Conservation (phyloP, 1,140 invertebrate genomes). For the Eueides isabella region DNA sequence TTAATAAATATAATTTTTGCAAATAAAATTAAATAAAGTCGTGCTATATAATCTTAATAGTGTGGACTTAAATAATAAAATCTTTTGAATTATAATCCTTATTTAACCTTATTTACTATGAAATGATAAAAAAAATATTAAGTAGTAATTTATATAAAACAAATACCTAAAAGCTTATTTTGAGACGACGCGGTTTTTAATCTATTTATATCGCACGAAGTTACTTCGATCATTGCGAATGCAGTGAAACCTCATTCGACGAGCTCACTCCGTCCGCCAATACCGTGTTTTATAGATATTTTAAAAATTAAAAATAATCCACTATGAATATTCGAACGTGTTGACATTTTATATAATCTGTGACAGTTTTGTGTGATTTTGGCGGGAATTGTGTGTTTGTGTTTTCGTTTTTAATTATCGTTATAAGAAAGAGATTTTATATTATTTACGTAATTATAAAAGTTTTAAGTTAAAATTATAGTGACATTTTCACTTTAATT, state of each 20-base stretch:
- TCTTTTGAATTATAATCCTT: too few species aligned
- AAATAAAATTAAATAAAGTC: too few species aligned
- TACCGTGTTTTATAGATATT: neutral
- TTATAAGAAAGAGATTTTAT: neutral
- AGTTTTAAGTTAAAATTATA: neutral
- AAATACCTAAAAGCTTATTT: constrained; percentile 13
- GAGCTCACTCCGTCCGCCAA: constrained; percentile 6
- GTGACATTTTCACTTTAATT: neutral
- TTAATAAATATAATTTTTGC: too few species aligned
- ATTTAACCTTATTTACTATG: neutral
- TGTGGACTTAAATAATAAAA: too few species aligned
- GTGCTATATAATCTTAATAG: too few species aligned
- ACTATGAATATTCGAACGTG: constrained; percentile 10
- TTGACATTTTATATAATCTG: constrained; percentile 17
- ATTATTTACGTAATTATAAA: neutral
- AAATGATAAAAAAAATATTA: constrained; percentile 2
- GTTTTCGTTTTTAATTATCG: neutral
- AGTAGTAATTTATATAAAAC: constrained; percentile 14
- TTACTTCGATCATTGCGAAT: constrained; percentile 23
- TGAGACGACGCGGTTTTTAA: constrained; percentile 7
- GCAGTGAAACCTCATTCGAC: constrained; percentile 27
- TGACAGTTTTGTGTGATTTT: constrained; percentile 8
- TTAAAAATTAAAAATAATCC: neutral
- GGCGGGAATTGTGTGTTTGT: neutral
- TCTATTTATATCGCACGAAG: constrained; percentile 26